Base-by-base conservation (phyloP, 35 echinoderm and acorn worm species). In the Diadema setosum region DNA sequence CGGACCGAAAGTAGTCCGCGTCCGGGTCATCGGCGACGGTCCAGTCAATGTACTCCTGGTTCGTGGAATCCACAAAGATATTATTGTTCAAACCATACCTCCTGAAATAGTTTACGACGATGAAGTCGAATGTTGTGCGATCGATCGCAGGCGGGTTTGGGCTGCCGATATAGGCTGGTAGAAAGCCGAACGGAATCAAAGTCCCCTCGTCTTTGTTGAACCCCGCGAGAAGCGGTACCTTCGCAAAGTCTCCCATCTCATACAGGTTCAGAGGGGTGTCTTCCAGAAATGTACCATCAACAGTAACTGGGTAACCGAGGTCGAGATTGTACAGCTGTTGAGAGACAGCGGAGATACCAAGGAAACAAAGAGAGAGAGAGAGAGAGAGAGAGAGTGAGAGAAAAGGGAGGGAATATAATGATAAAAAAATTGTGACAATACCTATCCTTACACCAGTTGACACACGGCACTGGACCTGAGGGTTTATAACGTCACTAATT, bases 11-110 rank as follows among this genome's bases (percentile, higher is more conserved):
- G 63, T 90, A 93, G 87, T 97, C 94, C 30, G 82, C 82, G 2
- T 27, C 80, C 24, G 50, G 39, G 29, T 93, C 64, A 56, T 93
- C 90, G 9, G 61, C 90, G 14, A 58, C 36, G 32, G 70, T 37
- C 94, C 94, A 92, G 82, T 92, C 90, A 16, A 89, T 43, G 58
- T 97, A 97, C 39, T 93, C 43, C 65, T 90, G 90, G 45, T 82
- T 81, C 0, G 78, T 39, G 3, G 94, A 56, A 75, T 93, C 90
- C 18, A 69, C 36, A 2, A 91, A 43, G 17, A 91, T 42, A 3
- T 76, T 64, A 14, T 78, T 65, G 36, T 91, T 49, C 12, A 20
- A 16, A n/a, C 73, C 73, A 20, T 78, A 42, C 24, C 12, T 42
- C 1, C 4, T 20, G 35, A 44, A 5, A 9, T 41, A 12, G 0